Percentiles rank a stretch among this genome's conserved stretches.
phyloP scores from a whole-genome alignment of 2,113 vertebrate species.

The Tragulus kanchil region DNA sequence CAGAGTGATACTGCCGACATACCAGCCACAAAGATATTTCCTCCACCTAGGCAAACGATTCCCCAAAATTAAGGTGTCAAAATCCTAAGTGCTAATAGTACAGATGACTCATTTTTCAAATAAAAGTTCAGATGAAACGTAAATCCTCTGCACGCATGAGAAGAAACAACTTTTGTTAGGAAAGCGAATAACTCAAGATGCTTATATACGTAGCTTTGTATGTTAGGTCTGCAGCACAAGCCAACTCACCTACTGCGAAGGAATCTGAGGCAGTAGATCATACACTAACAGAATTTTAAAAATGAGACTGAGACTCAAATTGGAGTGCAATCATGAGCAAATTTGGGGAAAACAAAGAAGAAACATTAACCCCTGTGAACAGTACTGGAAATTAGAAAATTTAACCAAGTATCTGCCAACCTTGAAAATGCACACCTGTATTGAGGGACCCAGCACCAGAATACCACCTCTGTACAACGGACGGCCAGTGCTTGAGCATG shows the following conservation, averaged over 20 bases:
- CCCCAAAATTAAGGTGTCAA: neutral
- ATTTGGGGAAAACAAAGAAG: neutral
- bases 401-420: neutral
- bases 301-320: neutral
- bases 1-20: neutral
- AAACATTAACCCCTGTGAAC: neutral
- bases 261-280: neutral
- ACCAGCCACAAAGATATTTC: neutral
- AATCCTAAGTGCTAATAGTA: neutral
- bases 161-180: neutral
- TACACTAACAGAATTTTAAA: neutral
- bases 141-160: neutral
- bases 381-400: neutral
- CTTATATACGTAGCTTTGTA: neutral
- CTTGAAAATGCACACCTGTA: neutral
- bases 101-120: neutral
- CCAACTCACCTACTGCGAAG: neutral
- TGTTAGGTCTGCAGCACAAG: neutral
- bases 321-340: neutral
- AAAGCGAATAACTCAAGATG: neutral
- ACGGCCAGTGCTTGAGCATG: neutral
- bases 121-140: neutral
- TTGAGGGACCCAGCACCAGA: neutral
- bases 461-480: neutral
- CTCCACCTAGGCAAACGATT: neutral